Evolutionary conservation across 2,113 vertebrate species (phyloP), one percentile per base, ranked within the genome.

Genomic region (Scartelaos histophorus): DNA sequence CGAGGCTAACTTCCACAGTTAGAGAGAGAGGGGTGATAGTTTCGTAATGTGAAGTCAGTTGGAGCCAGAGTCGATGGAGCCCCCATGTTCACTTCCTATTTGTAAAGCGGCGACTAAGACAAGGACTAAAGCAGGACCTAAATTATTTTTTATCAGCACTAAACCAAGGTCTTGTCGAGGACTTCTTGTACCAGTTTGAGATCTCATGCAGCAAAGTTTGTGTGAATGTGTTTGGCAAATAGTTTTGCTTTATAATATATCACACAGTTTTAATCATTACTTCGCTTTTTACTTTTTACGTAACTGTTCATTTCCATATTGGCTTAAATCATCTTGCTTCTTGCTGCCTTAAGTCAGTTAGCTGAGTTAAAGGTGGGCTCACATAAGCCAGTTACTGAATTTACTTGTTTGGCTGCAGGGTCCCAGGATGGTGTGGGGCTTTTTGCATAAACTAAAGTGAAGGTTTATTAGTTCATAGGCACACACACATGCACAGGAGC

Each of bases 381-480:
- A 10, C 35, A 12, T 21, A 80, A 84, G 74, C 80, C 73, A 67
- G 45, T 74, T 66, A 64, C 79, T 56, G 72, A 78, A 65, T 80
- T 83, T 83, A 78, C 57, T 75, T 76, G 74, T 60, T 76, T 77
- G 67, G 75, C 79, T 86, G 38, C 72, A 69, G 79, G 86, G 78
- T 80, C 54, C 76, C 46, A 75, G 66, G 83, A 72, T 83, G 73
- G 82, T 66, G 71, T 78, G 57, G 60, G 21, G 22, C 70, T 82
- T 75, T 89, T 85, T 87, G 86, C 86, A 87, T 84, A 85, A 85
- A 58, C 80, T 74, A 75, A 86, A 85, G 78, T 49, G 35, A 87
- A 81, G 81, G 67, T 88, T 87, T 86, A 88, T 86, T 86, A 85
- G 86, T 84, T 81, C 80, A 82, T 80, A 82, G 74, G 78, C 82